Evolutionary conservation across 2,797 vertebrate genomes (phyloP).

Genomic region (Pteronotus mesoamericanus): DNA sequence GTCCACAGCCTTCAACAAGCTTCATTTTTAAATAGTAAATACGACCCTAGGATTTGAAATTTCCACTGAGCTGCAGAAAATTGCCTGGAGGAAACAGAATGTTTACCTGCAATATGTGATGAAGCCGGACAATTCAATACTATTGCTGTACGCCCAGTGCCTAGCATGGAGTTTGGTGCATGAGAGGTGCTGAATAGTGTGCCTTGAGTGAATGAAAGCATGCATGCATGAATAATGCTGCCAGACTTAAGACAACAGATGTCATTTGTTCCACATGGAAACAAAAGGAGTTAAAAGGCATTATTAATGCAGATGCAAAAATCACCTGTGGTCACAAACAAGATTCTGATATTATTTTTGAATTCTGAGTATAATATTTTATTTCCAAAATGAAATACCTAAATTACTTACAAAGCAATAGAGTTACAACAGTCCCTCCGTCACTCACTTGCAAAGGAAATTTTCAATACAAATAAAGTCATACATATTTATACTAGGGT

Average conservation of each 20-base stretch:
- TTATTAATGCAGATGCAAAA: slow-evolving; percentile 24
- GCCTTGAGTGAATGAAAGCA: background rate
- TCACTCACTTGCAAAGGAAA: slow-evolving; percentile 70
- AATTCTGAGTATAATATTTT: slow-evolving; percentile 60
- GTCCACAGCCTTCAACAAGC: background rate
- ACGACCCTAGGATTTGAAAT: background rate
- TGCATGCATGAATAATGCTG: background rate
- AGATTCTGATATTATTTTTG: slow-evolving; percentile 34
- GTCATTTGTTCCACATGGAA: background rate
- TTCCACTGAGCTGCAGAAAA: background rate
- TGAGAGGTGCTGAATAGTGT: background rate
- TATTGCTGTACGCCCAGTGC: background rate
- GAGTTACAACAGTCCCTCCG: slow-evolving; percentile 59
- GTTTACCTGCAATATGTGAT: background rate
- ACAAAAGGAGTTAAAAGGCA: slow-evolving; percentile 11
- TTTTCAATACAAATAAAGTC: slow-evolving; percentile 79
- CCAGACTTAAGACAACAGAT: background rate
- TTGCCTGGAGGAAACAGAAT: background rate
- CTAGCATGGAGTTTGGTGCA: background rate
- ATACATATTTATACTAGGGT: slow-evolving; percentile 58
- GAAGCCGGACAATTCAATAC: background rate
- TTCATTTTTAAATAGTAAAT: slow-evolving; percentile 24
- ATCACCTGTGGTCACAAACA: slow-evolving; percentile 39
- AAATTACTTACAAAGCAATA: slow-evolving; percentile 70
- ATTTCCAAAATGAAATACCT: slow-evolving; percentile 66